These are phyloP conservation scores for Ctenicera cuprea DNA, from an alignment of 2,888 invertebrate species.

Conservation along the genomic window DNA sequence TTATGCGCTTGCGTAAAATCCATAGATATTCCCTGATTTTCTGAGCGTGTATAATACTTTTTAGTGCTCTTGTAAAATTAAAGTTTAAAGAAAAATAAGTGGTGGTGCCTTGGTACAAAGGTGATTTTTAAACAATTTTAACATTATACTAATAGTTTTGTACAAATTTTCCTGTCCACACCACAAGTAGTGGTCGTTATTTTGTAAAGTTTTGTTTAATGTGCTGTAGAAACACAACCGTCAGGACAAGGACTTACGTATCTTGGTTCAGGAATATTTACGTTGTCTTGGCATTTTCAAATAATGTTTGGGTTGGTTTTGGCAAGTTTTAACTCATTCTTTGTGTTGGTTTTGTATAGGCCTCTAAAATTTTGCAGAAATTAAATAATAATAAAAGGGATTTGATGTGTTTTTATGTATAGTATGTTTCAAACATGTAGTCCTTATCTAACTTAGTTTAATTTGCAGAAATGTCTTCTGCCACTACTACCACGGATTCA, in stretches of 20 bases:
- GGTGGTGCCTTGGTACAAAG: constrained; percentile 53
- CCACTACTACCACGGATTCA: constrained; percentile 26
- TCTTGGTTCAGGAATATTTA: constrained; percentile 45
- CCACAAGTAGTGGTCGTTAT: constrained; percentile 30
- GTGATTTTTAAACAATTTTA: constrained; percentile 60
- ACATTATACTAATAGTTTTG: not conserved
- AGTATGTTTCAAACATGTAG: constrained; percentile 56
- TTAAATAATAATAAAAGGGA: constrained; percentile 7
- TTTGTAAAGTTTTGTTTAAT: constrained; percentile 54
- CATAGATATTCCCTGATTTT: constrained; percentile 63
- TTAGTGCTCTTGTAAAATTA: constrained; percentile 65
- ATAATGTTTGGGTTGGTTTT: not conserved
- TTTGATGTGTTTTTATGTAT: constrained; percentile 45
- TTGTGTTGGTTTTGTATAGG: not conserved
- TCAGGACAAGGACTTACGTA: constrained; percentile 54
- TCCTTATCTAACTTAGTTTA: constrained; percentile 56
- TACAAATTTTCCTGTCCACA: constrained; percentile 39
- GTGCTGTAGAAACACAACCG: constrained; percentile 55
- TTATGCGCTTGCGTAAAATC: constrained; percentile 61
- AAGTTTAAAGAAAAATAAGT: constrained; percentile 60
- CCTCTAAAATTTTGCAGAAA: constrained; percentile 25
- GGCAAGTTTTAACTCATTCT: constrained; percentile 33
- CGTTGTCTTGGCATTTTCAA: constrained; percentile 27
- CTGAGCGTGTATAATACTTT: constrained; percentile 60
- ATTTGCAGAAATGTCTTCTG: constrained; percentile 65